Percentiles rank a stretch among this genome's conserved stretches.
phyloP scores from a whole-genome alignment of 2,888 invertebrate species.

The Drosophila nigricruria region DNA sequence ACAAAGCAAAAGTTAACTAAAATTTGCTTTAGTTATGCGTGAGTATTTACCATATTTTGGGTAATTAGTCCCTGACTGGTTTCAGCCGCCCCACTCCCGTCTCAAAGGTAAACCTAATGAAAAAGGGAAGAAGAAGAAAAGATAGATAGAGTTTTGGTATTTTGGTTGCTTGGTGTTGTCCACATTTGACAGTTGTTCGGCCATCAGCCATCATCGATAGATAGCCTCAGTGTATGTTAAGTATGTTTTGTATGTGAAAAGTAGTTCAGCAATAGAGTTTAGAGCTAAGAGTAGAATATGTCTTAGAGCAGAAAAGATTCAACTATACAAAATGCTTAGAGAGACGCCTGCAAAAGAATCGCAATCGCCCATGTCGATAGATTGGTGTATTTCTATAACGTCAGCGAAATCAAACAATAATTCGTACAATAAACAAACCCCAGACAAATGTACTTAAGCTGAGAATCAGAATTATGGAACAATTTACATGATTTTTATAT shows the following conservation, averaged over 20 bases:
- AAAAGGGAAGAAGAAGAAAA: constrained; percentile 83
- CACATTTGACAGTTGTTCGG: constrained; percentile 43
- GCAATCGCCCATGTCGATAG: constrained; percentile 61
- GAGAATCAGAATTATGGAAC: constrained; percentile 38
- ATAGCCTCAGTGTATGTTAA: constrained; percentile 23
- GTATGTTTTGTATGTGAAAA: constrained; percentile 20
- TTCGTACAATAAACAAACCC: constrained; percentile 35
- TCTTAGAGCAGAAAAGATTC: constrained; percentile 28
- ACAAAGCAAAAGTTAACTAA: constrained; percentile 36
- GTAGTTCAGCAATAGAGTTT: constrained; percentile 46
- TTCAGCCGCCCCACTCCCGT: constrained; percentile 86
- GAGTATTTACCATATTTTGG: constrained; percentile 86
- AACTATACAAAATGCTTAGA: constrained; percentile 58
- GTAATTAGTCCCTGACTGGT: constrained; percentile 86
- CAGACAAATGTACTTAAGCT: constrained; percentile 25
- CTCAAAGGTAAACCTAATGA: constrained; percentile 86
- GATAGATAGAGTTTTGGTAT: constrained; percentile 80
- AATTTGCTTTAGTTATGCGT: constrained; percentile 72
- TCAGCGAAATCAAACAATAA: constrained; percentile 26
- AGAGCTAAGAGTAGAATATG: constrained; percentile 38
- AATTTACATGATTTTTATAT: constrained; percentile 43
- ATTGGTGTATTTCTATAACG: constrained; percentile 82
- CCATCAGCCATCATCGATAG: constrained; percentile 10
- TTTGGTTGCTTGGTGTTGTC: constrained; percentile 45
- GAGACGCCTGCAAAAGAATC: constrained; percentile 57